Evolutionary conservation across 2,113 vertebrate genomes (phyloP).

Genomic region (Heptranchias perlo): DNA sequence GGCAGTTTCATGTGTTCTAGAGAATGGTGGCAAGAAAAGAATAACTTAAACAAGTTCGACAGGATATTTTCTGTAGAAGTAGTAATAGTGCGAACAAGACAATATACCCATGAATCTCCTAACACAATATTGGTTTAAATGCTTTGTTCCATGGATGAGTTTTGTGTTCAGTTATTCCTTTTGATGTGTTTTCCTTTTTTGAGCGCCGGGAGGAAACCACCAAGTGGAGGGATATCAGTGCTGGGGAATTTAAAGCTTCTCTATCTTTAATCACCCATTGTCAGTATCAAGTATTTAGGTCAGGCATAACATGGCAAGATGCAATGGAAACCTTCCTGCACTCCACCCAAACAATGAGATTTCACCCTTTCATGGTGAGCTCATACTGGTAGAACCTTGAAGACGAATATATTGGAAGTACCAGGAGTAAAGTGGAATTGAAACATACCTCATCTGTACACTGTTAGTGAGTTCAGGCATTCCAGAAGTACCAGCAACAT

Average conservation of each 20-base stretch:
- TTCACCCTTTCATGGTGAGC: not conserved
- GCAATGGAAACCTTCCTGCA: not conserved
- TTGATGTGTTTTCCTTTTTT: not conserved
- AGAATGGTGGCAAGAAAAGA: not conserved
- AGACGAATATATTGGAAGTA: not conserved
- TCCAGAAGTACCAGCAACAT: not conserved
- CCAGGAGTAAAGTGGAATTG: not conserved
- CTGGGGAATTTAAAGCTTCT: not conserved
- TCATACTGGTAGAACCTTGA: not conserved
- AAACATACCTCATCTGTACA: not conserved
- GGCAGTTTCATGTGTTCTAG: not conserved
- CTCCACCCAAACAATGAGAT: not conserved
- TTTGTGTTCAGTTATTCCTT: conserved; percentile 1
- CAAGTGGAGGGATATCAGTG: not conserved
- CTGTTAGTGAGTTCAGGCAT: not conserved
- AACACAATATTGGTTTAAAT: not conserved
- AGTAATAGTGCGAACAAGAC: not conserved
- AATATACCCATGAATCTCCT: not conserved
- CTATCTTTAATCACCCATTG: not conserved
- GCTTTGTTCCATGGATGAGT: not conserved
- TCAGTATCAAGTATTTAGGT: not conserved
- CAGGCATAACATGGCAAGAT: not conserved
- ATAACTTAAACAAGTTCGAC: not conserved
- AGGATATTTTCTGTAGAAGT: not conserved
- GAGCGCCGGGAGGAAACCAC: not conserved